Evolutionary conservation across 2,113 vertebrate species (phyloP).

Genomic region (Takifugu flavidus): DNA sequence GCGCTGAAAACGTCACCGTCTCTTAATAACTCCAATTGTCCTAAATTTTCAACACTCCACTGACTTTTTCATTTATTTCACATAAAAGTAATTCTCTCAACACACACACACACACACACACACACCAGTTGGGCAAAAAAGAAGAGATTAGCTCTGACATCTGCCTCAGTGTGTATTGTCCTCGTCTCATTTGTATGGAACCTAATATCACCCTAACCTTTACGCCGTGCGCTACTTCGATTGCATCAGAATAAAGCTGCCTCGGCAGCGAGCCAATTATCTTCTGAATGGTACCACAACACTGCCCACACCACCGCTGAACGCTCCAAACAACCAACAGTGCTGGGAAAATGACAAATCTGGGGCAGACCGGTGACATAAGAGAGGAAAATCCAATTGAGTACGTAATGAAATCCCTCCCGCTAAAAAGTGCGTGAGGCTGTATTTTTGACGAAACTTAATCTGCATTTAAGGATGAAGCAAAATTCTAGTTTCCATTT

Average conservation of each 20-base stretch:
- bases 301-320: conserved; percentile 25
- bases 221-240: conserved; percentile 43
- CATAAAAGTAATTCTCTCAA: conserved; percentile 14
- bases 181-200: conserved; percentile 56
- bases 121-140: conserved; percentile 27
- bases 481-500: neutral
- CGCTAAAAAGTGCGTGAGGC: neutral
- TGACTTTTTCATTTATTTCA: conserved; percentile 21
- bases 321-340: conserved; percentile 20
- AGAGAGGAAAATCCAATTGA: conserved; percentile 20
- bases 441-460: conserved; percentile 5
- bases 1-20: too few species aligned
- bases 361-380: conserved; percentile 13
- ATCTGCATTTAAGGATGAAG: neutral
- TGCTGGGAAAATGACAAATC: conserved; percentile 24
- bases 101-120: conserved; percentile 1
- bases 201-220: conserved; percentile 66
- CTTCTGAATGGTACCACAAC: conserved; percentile 43
- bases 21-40: neutral
- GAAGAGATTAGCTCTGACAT: conserved; percentile 54
- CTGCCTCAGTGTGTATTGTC: conserved; percentile 51
- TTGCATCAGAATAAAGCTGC: conserved; percentile 65
- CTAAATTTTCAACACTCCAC: conserved; percentile 10
- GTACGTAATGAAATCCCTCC: neutral
- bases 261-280: conserved; percentile 68